Base-by-base conservation (phyloP, 2,113 vertebrate genomes). In the Thunnus maccoyii region DNA sequence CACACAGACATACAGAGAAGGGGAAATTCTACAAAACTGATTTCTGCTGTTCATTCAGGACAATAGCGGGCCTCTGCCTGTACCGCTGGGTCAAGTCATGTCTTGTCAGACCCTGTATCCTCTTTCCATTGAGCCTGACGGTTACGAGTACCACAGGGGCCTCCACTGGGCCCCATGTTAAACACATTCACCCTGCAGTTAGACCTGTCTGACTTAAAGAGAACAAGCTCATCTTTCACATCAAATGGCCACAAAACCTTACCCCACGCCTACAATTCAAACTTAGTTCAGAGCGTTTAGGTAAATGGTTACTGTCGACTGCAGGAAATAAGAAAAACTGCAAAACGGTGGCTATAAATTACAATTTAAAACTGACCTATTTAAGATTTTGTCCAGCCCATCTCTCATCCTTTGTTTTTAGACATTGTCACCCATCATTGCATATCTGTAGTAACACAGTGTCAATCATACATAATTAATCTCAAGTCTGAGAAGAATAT, bases 21-120 rank as follows among this genome's bases (percentile, higher is more conserved):
- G 63, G 62, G 77, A 78, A 84, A 78, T 80, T 76, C 73, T 87
- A 76, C 85, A 85, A 63, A 22, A 18, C 52, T 55, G 51, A 88
- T 88, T 85, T 85, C 65, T 89, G 75, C 51, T 86, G 84, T 87
- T 86, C 54, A 71, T 57, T 76, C 72, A 58, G 85, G 80, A 94
- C 88, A 93, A 92, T 88, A 70, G 86, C 27, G 11, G 56, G 71
- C 56, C 88, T 81, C 75, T 87, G 86, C 72, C 75, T 73, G 66
- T 46, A 76, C 70, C 73, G 46, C 66, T 82, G 76, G 88, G 83
- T 92, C 94, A 90, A 91, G 93, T 89, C 89, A 66, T 80, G 90
- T 91, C 93, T 93, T 94, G 93, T 94, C 88, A 89, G 86, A 83
- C 86, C 32, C 68, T 83, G 84, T 84, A 92, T 95, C 91, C 70